phyloP scores from a whole-genome alignment of 2,113 vertebrate species.

The Labeo catla region DNA sequence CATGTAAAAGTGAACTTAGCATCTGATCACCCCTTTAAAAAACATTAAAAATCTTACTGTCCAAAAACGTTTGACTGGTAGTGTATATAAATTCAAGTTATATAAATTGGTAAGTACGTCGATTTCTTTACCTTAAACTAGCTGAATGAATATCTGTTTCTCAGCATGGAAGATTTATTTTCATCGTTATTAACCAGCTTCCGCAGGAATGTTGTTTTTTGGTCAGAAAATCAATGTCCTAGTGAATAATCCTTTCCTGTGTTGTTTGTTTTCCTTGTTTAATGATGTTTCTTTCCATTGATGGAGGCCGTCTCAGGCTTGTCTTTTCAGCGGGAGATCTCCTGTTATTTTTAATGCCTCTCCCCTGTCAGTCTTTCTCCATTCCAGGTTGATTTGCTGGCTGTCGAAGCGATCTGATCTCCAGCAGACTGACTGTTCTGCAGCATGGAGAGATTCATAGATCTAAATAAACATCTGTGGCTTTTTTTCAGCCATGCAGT shows the following conservation, averaged over 20 bases:
- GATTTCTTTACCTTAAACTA: background rate
- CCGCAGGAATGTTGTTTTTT: background rate
- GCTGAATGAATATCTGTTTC: background rate
- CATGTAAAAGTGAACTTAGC: too few relatives aligned
- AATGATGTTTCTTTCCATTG: slow-evolving; percentile 26
- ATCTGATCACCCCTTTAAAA: too few relatives aligned
- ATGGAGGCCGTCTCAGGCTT: slow-evolving; percentile 11
- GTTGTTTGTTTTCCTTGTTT: slow-evolving; percentile 9
- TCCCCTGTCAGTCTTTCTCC: slow-evolving; percentile 55
- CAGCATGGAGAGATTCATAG: slow-evolving; percentile 17
- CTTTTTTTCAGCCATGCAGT: background rate
- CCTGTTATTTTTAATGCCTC: slow-evolving; percentile 14
- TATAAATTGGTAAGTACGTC: too few relatives aligned
- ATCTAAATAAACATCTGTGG: slow-evolving; percentile 18
- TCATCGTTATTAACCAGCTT: background rate
- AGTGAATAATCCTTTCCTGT: slow-evolving; percentile 26
- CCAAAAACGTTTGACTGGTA: too few relatives aligned
- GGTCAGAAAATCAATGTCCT: slow-evolving; percentile 22
- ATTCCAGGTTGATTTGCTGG: slow-evolving; percentile 56
- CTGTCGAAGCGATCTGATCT: slow-evolving; percentile 65
- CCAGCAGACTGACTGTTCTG: slow-evolving; percentile 39
- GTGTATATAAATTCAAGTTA: too few relatives aligned
- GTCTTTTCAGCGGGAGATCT: slow-evolving; percentile 17
- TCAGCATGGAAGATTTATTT: background rate
- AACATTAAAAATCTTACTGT: too few relatives aligned